Evolutionary conservation across 2,797 vertebrate species (phyloP), one percentile per base, ranked within the genome.

Genomic region (Liparis tanakae): DNA sequence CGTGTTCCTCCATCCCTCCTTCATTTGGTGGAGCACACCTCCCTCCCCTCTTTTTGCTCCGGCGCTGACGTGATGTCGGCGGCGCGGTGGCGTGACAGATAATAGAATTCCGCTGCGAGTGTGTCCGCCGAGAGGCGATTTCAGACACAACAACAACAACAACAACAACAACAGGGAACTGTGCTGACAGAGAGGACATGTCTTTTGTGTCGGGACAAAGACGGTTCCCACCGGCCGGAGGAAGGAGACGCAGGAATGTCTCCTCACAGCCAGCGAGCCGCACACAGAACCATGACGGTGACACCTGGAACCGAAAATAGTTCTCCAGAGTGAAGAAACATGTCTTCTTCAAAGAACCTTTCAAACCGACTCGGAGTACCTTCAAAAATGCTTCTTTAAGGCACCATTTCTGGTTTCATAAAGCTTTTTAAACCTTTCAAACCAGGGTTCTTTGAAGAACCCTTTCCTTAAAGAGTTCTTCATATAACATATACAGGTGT

Each of bases 121-220:
- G 67, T 67, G 62, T 55, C 51, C 55, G 66, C 44, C 73, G 62
- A 85, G 82, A 74, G 76, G 71, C 68, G 77, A 74, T 83, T 87
- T 82, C 77, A 77, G 72, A 74, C 54, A 39, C 74, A 73, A 75
- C 64, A 74, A 73, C 82, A 83, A 76, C 43, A 73, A 30, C 25
- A 30, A 39, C 74, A 73, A 75, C 64, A 74, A 73, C 82, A 83
- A 76, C 43, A 73, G 57, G 81, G 67, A 66, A 82, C 81, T 84
- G 59, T 85, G 86, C 80, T 84, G 87, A 91, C 83, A 80, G 81
- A 83, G 62, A 84, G 57, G 44, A 84, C 80, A 77, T 66, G 41
- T 82, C 70, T 79, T 83, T 83, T 86, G 78, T 89, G 74, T 76
- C 51, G 59, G 75, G 84, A 79, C 69, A 81, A 87, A 85, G 86